phyloP scores from a whole-genome alignment of 1,140 invertebrate species.

The Yoshiicerus persimilis region DNA sequence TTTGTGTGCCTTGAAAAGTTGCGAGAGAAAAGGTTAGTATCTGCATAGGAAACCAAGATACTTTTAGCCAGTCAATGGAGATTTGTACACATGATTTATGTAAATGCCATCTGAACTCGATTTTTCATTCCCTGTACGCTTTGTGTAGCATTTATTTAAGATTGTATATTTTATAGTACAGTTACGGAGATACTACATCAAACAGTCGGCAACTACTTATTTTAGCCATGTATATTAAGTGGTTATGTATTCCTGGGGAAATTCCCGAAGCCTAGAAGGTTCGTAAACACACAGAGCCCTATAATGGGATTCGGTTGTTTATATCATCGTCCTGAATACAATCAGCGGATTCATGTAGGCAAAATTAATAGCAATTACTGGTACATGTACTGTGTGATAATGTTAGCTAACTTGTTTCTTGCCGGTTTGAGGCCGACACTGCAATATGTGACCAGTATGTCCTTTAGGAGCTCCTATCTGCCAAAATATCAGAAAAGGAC shows the following conservation, averaged over 20 bases:
- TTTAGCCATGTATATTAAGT: not conserved
- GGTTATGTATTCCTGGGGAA: not conserved
- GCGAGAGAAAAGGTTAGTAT: not conserved
- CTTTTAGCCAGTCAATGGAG: not conserved
- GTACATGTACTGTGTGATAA: not conserved
- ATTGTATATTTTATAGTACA: not conserved
- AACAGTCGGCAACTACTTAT: not conserved
- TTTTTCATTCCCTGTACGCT: not conserved
- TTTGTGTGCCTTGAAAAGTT: not conserved
- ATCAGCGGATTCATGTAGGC: not conserved
- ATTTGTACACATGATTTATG: not conserved
- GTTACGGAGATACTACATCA: not conserved
- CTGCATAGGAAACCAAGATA: not conserved
- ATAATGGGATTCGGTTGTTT: too few relatives aligned
- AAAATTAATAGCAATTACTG: not conserved
- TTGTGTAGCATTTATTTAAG: not conserved
- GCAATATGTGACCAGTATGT: too few relatives aligned
- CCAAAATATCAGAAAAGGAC: not conserved
- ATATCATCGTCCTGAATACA: too few relatives aligned
- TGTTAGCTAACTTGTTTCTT: not conserved
- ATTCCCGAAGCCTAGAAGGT: too few relatives aligned
- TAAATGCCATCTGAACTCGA: not conserved
- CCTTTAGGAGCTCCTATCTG: too few relatives aligned
- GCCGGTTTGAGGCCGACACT: too few relatives aligned
- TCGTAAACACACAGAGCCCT: too few relatives aligned